Evolutionary conservation across 92 coral and sea anemone species (phyloP), one percentile per base, ranked within the genome.

Genomic region (Palythoa grandis): DNA sequence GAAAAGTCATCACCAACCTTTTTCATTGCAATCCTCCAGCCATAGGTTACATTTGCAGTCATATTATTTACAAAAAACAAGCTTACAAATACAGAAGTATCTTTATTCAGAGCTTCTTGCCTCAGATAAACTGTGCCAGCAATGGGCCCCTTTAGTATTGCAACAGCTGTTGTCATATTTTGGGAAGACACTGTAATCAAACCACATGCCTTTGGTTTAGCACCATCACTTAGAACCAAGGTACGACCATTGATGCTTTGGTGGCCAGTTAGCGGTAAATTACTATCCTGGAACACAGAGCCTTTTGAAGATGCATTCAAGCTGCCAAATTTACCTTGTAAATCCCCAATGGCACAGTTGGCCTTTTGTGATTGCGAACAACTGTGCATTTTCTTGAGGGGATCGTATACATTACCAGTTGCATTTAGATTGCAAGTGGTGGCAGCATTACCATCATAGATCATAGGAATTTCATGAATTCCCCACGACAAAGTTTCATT

Each of bases 51-150:
- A 17, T 19, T 50, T 17, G 76, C 60, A 37, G 93, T 82, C 2
- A 86, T 57, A 37, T 78, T 85, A 70, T 88, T 82, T 22, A 92
- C 93, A 87, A 86, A 92, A 79, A 96, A 96, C 74, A 96, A 79
- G 79, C 95, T 92, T 16, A 53, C 93, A 25, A 84, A 90, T 1
- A 96, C 83, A 23, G 88, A 72, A 7, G 97, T 93, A 71, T 89
- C 95, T 13, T 75, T 53, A n/a, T 58, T 72, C 68, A 60, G 78
- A 11, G 88, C 89, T 54, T 79, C 82, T 87, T 96, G 98, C 70
- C 97, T 85, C 29, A 96, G 85, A 68, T 87, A 93, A 66, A 95
- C 94, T 23, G 88, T 90, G 3, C 99, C 99, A 0, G 99, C 98
- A 57, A 96, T 74, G 8, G 95, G 95, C 12, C 92, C 95, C 72